Conservation (phyloP, 2,888 invertebrate species). For the Lithophane semibrunnea region DNA sequence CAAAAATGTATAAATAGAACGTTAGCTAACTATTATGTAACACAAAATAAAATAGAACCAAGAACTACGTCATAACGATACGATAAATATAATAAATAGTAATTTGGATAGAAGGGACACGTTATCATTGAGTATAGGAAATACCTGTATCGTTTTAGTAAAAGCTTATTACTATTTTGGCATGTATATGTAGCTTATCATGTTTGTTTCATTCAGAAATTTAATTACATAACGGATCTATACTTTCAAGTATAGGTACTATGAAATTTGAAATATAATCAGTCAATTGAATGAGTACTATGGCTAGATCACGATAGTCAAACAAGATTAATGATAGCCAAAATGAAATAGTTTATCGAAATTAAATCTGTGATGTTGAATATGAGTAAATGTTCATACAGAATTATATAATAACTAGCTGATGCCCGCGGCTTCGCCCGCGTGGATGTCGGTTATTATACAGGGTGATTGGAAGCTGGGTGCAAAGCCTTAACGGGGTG, state of each 20-base stretch:
- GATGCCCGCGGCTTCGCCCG: too few relatives aligned
- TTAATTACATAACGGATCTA: constrained; percentile 75
- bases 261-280: constrained; percentile 66
- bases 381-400: not conserved
- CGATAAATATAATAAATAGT: constrained; percentile 36
- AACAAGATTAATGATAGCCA: constrained; percentile 79
- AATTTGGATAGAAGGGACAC: constrained; percentile 35
- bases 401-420: too few relatives aligned
- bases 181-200: constrained; percentile 61
- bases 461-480: too few relatives aligned
- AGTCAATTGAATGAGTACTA: constrained; percentile 72
- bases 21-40: not conserved
- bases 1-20: constrained; percentile 47
- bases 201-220: constrained; percentile 67
- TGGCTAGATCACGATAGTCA: constrained; percentile 75
- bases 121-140: constrained; percentile 69
- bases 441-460: too few relatives aligned
- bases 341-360: constrained; percentile 71
- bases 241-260: constrained; percentile 18
- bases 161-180: constrained; percentile 25
- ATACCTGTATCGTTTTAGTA: constrained; percentile 64
- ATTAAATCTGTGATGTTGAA: constrained; percentile 7
- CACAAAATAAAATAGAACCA: constrained; percentile 17
- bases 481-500: too few relatives aligned
- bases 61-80: constrained; percentile 50